Evolutionary conservation across 35 echinoderm and acorn worm genomes (phyloP).

Genomic region (Apostichopus californicus): DNA sequence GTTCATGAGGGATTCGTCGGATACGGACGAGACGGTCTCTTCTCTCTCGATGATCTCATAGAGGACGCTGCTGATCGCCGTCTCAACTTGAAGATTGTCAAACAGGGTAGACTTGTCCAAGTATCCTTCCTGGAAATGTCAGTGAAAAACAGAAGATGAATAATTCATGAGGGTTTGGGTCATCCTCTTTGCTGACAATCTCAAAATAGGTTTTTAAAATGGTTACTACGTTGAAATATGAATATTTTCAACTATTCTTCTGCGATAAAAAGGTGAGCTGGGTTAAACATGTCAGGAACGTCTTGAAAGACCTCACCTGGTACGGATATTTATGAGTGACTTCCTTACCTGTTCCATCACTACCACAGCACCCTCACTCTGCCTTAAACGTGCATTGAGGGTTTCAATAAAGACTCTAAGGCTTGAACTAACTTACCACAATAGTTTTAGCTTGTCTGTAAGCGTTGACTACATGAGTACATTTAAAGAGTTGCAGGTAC

Average conservation of each 20-base stretch:
- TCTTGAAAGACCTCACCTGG: too few species aligned
- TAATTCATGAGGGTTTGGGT: background rate
- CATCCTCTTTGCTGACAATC: background rate
- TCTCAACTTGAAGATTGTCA: constrained; percentile 81
- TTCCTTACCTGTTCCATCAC: too few species aligned
- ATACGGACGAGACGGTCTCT: constrained; percentile 85
- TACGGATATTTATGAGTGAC: too few species aligned
- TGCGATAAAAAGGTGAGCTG: too few species aligned
- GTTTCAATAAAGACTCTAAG: too few species aligned
- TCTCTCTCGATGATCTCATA: constrained; percentile 97
- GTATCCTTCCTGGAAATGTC: constrained; percentile 81
- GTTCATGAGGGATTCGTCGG: constrained; percentile 79
- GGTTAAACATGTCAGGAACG: too few species aligned
- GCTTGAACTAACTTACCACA: constrained; percentile 58
- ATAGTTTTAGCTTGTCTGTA: constrained; percentile 95
- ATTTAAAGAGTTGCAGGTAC: constrained; percentile 94
- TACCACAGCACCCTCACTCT: too few species aligned
- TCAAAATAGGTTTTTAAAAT: background rate
- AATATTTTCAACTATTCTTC: too few species aligned
- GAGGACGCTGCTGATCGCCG: constrained; percentile 82
- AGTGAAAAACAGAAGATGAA: background rate
- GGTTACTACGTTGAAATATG: too few species aligned
- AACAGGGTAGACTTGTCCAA: constrained; percentile 69
- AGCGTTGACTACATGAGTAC: constrained; percentile 95
- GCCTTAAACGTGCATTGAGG: too few species aligned